Evolutionary conservation across 2,888 invertebrate species (phyloP).

Genomic region (Ormia ochracea): DNA sequence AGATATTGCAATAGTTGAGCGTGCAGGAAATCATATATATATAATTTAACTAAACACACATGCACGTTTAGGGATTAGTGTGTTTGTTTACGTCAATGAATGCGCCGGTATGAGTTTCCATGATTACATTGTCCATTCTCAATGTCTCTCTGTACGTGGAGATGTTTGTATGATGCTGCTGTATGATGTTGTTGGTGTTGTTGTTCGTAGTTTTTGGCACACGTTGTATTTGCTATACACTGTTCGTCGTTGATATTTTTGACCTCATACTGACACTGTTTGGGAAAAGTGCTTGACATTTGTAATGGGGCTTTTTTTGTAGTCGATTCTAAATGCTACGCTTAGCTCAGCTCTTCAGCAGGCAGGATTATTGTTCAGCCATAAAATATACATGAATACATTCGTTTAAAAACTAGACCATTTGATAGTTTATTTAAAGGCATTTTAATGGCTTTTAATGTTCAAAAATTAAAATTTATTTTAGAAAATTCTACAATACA

Average conservation of each 20-base stretch:
- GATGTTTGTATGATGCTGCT: background rate
- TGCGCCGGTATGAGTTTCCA: background rate
- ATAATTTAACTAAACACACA: too few relatives aligned
- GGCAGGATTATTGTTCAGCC: background rate
- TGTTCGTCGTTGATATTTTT: slow-evolving; percentile 57
- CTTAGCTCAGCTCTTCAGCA: background rate
- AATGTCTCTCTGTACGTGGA: slow-evolving; percentile 1
- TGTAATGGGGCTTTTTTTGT: slow-evolving; percentile 62
- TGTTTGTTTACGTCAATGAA: background rate
- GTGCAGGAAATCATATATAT: too few relatives aligned
- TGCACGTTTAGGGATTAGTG: slow-evolving; percentile 24
- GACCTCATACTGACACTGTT: slow-evolving; percentile 62
- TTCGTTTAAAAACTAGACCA: background rate
- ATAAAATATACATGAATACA: background rate
- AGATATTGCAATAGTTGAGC: too few relatives aligned
- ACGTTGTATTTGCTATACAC: slow-evolving; percentile 39
- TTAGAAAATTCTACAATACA: slow-evolving; percentile 6
- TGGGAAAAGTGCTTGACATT: slow-evolving; percentile 64
- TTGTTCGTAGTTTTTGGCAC: slow-evolving; percentile 39
- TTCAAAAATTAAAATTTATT: slow-evolving; percentile 52
- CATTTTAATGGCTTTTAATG: slow-evolving; percentile 57
- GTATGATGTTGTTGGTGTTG: background rate
- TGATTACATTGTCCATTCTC: slow-evolving; percentile 4
- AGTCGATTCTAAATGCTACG: slow-evolving; percentile 42
- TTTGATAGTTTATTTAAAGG: slow-evolving; percentile 54